Evolutionary conservation across 2,113 vertebrate species (phyloP), one percentile per base, ranked within the genome.

Genomic region (Thryonomys swinderianus): DNA sequence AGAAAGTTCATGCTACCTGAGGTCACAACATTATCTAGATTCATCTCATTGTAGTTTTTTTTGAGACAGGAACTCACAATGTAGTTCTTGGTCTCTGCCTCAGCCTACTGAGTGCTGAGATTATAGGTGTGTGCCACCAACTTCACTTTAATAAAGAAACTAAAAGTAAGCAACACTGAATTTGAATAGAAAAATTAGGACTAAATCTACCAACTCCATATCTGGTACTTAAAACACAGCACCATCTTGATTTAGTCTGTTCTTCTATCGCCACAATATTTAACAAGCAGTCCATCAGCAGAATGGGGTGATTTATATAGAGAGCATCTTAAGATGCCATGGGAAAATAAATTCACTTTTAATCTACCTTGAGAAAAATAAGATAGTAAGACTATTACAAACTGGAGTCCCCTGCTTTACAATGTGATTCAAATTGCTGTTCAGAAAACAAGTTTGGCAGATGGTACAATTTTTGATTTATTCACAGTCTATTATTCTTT

Each of bases 351-450:
- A 92, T 64, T 87, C n/a, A 81, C 48, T 45, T 86, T 88, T 53
- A 32, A 30, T 37, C 23, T 84, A 51, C 17, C 40, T 42, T 85
- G 30, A 37, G 34, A 48, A 86, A 93, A 84, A 89, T n/a, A 90
- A 91, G 74, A 74, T 42, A 1, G 79, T 27, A 5, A n/a, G 37
- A 57, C 83, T 6, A 74, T 62, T 76, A 91, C 2, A 48, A 55
- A 27, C 7, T 71, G 27, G 32, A 37, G 90, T 87, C 20, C 30
- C 34, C 45, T 80, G 37, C 34, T 93, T 62, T n/a, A 66, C 73
- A 53, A 37, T 86, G 11, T 76, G 42, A 91, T 48, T 85, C 62
- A 94, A 91, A 94, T 71, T 91, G 45, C 45, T 89, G 4, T 30
- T 66, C 9, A 83, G 67, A 87, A 48, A 34, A 73, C 5, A 84